Percentiles rank a stretch among this genome's conserved stretches.
phyloP scores from a whole-genome alignment of 1,140 invertebrate genomes.

The Chelonus insularis region DNA sequence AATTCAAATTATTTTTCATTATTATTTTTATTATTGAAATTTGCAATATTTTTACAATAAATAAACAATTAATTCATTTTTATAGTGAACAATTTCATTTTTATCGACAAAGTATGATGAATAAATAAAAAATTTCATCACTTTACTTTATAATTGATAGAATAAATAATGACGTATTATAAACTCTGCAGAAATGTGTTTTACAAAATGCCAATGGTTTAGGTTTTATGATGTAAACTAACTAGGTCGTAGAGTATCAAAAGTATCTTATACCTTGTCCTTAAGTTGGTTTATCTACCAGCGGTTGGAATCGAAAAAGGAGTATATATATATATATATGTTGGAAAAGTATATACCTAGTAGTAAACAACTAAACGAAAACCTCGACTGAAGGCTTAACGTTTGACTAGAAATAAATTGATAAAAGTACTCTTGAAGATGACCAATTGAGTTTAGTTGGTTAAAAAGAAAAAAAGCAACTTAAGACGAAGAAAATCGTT shows the following conservation, averaged over 20 bases:
- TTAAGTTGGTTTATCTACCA: not conserved
- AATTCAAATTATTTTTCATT: too few relatives aligned
- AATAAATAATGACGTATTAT: too few relatives aligned
- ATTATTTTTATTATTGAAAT: too few relatives aligned
- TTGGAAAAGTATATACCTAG: too few relatives aligned
- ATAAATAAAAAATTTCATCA: too few relatives aligned
- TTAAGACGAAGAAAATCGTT: not conserved
- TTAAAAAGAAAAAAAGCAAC: slow-evolving; percentile 3
- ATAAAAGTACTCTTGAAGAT: slow-evolving; percentile 13
- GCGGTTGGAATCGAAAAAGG: too few relatives aligned
- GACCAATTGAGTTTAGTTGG: slow-evolving; percentile 3
- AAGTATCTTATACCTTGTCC: slow-evolving; percentile 23
- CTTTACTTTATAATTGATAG: too few relatives aligned
- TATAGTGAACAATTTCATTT: too few relatives aligned
- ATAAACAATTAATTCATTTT: too few relatives aligned
- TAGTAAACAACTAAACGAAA: slow-evolving; percentile 14
- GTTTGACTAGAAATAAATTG: slow-evolving; percentile 41
- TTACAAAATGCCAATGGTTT: slow-evolving; percentile 38
- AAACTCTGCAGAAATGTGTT: slow-evolving; percentile 30
- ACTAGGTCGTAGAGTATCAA: slow-evolving; percentile 32
- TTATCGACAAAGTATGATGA: too few relatives aligned
- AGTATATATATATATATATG: too few relatives aligned
- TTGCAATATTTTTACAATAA: too few relatives aligned
- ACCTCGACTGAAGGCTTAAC: slow-evolving; percentile 28
- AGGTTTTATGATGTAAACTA: slow-evolving; percentile 30